phyloP scores from a whole-genome alignment of 2,797 vertebrate genomes.

The Tenualosa thibaudeaui region DNA sequence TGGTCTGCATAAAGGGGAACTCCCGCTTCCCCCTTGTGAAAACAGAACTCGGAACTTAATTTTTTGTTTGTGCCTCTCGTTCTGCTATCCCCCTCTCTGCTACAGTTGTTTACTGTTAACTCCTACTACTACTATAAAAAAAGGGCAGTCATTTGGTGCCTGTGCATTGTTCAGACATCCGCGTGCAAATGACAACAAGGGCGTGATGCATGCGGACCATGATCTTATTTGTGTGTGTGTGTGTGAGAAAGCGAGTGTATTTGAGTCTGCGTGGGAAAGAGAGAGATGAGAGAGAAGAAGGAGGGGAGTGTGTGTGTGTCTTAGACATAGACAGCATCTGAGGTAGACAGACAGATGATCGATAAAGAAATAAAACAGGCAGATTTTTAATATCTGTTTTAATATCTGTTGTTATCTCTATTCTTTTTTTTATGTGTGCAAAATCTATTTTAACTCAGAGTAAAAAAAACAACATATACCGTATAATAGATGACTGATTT shows the following conservation, averaged over 20 bases:
- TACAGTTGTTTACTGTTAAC: constrained; percentile 16
- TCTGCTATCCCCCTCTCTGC: too few species aligned
- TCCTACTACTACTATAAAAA: not conserved
- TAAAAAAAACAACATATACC: too few species aligned
- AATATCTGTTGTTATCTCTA: too few species aligned
- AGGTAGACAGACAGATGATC: not conserved
- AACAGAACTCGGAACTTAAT: too few species aligned
- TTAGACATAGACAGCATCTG: not conserved
- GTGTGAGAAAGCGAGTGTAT: not conserved
- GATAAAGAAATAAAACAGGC: not conserved
- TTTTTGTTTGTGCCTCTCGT: too few species aligned
- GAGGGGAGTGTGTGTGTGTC: not conserved
- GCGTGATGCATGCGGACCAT: constrained; percentile 30
- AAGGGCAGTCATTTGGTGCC: not conserved
- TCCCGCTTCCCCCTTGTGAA: too few species aligned
- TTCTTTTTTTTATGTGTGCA: too few species aligned
- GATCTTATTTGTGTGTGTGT: constrained; percentile 26
- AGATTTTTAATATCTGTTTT: not conserved
- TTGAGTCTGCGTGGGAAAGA: not conserved
- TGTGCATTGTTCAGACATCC: constrained; percentile 32
- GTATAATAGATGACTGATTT: too few species aligned
- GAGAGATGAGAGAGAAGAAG: not conserved
- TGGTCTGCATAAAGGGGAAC: too few species aligned
- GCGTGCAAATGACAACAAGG: constrained; percentile 24
- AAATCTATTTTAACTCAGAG: too few species aligned